Percentiles rank a stretch among this genome's conserved stretches.
Conservation (phyloP, 2,888 invertebrate species). For the Deilephila porcellus region DNA sequence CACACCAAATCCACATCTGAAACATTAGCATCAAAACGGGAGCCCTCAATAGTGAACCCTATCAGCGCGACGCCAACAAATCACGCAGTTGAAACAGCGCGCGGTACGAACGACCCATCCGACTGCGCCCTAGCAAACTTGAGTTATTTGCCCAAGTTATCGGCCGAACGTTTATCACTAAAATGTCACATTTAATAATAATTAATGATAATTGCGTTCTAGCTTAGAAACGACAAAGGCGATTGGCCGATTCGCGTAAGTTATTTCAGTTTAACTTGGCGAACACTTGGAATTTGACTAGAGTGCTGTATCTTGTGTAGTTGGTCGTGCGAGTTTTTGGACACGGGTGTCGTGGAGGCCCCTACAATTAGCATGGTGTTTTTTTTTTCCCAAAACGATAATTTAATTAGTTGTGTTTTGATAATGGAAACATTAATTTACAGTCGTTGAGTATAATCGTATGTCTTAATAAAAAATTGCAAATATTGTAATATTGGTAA, state of each 20-base stretch:
- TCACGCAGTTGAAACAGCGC: conserved; percentile 53
- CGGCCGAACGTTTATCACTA: conserved; percentile 79
- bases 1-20: background rate
- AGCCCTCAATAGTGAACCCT: conserved; percentile 17
- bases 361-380: background rate
- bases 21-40: background rate
- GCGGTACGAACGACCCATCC: conserved; percentile 38
- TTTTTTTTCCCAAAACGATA: too few relatives aligned
- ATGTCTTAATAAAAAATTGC: too few relatives aligned
- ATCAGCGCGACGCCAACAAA: conserved; percentile 44
- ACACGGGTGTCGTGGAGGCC: conserved; percentile 3
- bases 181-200: conserved; percentile 84
- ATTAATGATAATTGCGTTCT: conserved; percentile 84
- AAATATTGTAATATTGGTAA: too few relatives aligned
- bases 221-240: conserved; percentile 81
- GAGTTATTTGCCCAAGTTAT: conserved; percentile 83
- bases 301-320: conserved; percentile 81
- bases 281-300: conserved; percentile 79
- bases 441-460: too few relatives aligned
- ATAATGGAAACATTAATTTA: too few relatives aligned
- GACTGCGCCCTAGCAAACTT: conserved; percentile 49
- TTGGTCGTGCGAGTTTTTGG: conserved; percentile 44
- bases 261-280: conserved; percentile 82
- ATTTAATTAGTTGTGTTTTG: too few relatives aligned
- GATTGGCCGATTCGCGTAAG: conserved; percentile 83